Conservation (phyloP, 2,888 invertebrate genomes). For the Dasypolia templi region DNA sequence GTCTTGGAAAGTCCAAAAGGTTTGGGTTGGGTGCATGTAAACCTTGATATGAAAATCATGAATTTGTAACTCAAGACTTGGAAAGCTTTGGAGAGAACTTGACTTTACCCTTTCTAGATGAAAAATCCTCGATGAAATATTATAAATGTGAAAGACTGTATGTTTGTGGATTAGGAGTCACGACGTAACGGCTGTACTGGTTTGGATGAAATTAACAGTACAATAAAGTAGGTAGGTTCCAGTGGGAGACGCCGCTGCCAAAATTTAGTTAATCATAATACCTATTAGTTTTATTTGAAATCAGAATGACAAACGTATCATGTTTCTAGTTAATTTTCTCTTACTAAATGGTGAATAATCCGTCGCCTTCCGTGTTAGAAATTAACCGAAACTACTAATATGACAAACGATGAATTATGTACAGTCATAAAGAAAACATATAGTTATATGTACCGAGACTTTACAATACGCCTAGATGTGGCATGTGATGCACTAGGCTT, state of each 20-base stretch:
- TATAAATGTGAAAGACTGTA: neutral
- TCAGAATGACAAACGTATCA: conserved; percentile 30
- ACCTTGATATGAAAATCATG: conserved; percentile 26
- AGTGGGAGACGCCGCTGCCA: neutral
- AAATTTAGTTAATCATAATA: neutral
- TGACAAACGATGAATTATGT: conserved; percentile 75
- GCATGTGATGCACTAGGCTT: conserved; percentile 8
- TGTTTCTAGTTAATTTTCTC: conserved; percentile 45
- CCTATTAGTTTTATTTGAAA: conserved; percentile 31
- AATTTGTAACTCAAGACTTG: conserved; percentile 9
- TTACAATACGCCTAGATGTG: conserved; percentile 11
- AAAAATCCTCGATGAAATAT: neutral
- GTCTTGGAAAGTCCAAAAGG: conserved; percentile 39
- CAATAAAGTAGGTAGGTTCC: neutral
- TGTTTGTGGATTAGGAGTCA: neutral
- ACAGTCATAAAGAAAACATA: conserved; percentile 58
- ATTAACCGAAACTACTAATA: conserved; percentile 71
- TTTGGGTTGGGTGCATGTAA: conserved; percentile 26
- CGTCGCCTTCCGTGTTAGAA: conserved; percentile 62
- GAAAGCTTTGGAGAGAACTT: neutral
- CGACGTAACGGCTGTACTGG: neutral
- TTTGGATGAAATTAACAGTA: neutral
- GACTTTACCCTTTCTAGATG: neutral
- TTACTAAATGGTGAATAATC: conserved; percentile 51
- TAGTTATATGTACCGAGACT: neutral